phyloP scores from a whole-genome alignment of 2,113 vertebrate genomes.

The Pterocles burchelli region DNA sequence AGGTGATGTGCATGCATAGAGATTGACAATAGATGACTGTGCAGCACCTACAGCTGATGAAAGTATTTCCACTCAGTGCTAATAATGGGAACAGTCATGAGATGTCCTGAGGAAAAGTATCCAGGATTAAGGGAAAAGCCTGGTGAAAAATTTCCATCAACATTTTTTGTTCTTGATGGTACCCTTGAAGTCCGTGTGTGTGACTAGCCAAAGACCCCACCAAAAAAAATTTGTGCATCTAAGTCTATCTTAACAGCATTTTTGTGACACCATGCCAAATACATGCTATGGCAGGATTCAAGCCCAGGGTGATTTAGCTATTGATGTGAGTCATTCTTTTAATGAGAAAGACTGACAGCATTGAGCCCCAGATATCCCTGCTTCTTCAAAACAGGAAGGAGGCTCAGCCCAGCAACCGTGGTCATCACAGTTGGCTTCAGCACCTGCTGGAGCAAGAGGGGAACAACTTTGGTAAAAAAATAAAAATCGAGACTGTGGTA shows the following conservation, averaged over 20 bases:
- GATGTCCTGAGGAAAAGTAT: neutral
- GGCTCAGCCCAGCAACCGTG: neutral
- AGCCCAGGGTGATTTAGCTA: neutral
- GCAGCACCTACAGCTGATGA: neutral
- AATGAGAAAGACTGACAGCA: neutral
- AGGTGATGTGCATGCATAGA: neutral
- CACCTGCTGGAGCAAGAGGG: neutral
- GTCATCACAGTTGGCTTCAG: neutral
- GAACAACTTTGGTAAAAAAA: neutral
- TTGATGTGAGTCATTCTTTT: neutral
- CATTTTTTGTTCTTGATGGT: neutral
- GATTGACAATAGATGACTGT: neutral
- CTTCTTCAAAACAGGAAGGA: neutral
- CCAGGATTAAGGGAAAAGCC: neutral
- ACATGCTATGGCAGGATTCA: neutral
- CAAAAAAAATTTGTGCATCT: neutral
- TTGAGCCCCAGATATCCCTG: neutral
- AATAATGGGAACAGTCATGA: neutral
- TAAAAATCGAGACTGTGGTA: neutral
- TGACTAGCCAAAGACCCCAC: neutral
- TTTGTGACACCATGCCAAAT: neutral
- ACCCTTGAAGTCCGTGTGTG: neutral
- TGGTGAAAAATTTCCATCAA: neutral
- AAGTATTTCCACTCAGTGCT: neutral
- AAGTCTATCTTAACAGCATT: neutral